Evolutionary conservation across 2,113 vertebrate species (phyloP), one percentile per base, ranked within the genome.

Genomic region (Microcebus murinus): DNA sequence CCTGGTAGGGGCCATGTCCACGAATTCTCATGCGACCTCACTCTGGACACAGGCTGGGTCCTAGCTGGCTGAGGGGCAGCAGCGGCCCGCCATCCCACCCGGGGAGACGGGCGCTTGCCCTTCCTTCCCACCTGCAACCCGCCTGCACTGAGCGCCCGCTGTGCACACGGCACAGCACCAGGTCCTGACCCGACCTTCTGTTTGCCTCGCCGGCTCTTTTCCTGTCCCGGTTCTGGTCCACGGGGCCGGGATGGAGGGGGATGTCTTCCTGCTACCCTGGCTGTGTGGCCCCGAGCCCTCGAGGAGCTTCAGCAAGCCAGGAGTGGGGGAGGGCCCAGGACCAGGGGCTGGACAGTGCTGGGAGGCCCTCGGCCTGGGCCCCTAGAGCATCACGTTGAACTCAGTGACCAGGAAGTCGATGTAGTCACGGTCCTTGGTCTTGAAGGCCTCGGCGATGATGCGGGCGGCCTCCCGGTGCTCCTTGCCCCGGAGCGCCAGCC

Each of bases 361-460:
- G 80, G 83, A 87, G 91, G 91, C 80, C 57, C 34, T 34, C 0
- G 77, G 76, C 45, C 45, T 18, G 3, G 36, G 89, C 25, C 97
- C 97, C 98, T 99, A 99, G 98, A 99, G 99, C 29, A 99, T 99
- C 29, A 99, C 99, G 8, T 99, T 99, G 98, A 99, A 99, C 76
- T 99, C 99, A 7, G 99, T 99, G 98, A 99, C 99, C 97, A 99
- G 98, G 98, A 99, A 99, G 98, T 99, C 99, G 8, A 99, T 98
- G 96, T 99, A 97, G 98, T 99, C 99, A 87, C 98, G 99, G 39
- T 99, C 99, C 99, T 99, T 99, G 98, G 98, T 99, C 99, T 99
- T 99, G 96, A 99, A 99, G 98, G 99, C 99, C 98, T 99, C 99
- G 0, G 99, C 99, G 4, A 99, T 99, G 99, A 99, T 98, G 1